Percentiles rank a stretch among this genome's conserved stretches.
These are phyloP conservation scores for Trichogramma evanescens DNA, from an alignment of 2,888 invertebrate genomes.

Conservation along the genomic window DNA sequence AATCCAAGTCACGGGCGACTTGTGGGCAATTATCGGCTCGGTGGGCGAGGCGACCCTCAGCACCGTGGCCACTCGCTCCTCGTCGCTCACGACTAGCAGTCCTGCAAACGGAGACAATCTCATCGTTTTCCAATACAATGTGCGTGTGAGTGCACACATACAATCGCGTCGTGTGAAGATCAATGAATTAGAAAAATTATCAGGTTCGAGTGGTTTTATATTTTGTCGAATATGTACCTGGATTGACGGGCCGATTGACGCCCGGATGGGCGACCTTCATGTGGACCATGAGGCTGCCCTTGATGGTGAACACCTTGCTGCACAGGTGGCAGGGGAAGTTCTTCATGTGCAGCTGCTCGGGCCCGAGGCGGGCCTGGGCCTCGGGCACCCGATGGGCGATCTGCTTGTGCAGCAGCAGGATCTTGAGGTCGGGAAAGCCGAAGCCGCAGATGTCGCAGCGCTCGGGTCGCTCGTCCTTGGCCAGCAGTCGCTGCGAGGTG, in stretches of 20 bases:
- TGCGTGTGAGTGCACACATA: too few species aligned
- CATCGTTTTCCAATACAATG: too few species aligned
- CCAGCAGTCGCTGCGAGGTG: conserved; percentile 31
- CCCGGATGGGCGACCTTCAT: conserved; percentile 71
- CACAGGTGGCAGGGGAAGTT: conserved; percentile 70
- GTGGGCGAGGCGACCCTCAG: too few species aligned
- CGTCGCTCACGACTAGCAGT: too few species aligned
- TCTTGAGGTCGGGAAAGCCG: conserved; percentile 62
- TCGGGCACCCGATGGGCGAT: conserved; percentile 52
- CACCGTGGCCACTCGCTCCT: too few species aligned
- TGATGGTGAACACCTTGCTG: conserved; percentile 72
- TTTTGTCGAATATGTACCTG: too few species aligned
- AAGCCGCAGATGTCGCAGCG: conserved; percentile 68
- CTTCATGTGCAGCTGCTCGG: conserved; percentile 43
- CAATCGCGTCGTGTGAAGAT: too few species aligned
- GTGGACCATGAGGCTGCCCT: conserved; percentile 75
- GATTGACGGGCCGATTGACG: conserved; percentile 31
- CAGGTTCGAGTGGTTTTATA: too few species aligned
- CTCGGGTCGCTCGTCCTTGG: conserved; percentile 44
- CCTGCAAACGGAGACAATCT: too few species aligned
- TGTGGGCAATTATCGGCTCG: too few species aligned
- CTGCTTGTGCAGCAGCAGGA: conserved; percentile 68
- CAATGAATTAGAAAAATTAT: too few species aligned
- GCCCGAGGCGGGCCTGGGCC: conserved; percentile 28
- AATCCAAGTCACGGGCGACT: too few species aligned